These are phyloP conservation scores for Hirtodrosophila alboralis DNA, from an alignment of 2,888 invertebrate genomes.

Conservation along the genomic window DNA sequence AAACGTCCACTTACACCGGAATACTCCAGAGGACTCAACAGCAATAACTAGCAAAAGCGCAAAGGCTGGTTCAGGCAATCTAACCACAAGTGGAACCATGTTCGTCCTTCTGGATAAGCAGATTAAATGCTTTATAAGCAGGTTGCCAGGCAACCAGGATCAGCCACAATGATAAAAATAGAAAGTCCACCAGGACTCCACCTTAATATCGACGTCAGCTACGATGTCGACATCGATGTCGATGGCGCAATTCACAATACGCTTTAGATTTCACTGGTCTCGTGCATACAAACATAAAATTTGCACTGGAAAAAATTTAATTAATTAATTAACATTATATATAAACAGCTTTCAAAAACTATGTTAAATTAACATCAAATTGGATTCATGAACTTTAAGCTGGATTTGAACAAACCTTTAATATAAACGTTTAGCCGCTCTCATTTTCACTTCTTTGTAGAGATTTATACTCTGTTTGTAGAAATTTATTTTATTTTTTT, in stretches of 20 bases:
- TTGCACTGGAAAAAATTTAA: too few relatives aligned
- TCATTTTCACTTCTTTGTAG: too few relatives aligned
- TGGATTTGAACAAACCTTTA: too few relatives aligned
- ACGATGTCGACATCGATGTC: not conserved
- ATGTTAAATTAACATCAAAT: too few relatives aligned
- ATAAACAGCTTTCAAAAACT: too few relatives aligned
- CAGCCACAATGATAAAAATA: conserved; percentile 67
- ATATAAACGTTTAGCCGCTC: too few relatives aligned
- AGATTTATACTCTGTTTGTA: too few relatives aligned
- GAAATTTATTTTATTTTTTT: too few relatives aligned
- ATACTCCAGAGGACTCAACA: conserved; percentile 1
- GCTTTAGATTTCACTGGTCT: conserved; percentile 8
- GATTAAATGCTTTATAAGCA: conserved; percentile 63
- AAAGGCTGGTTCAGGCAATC: conserved; percentile 15
- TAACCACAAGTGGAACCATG: not conserved
- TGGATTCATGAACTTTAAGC: too few relatives aligned
- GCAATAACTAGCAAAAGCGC: conserved; percentile 23
- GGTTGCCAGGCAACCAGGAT: conserved; percentile 68
- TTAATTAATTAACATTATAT: too few relatives aligned
- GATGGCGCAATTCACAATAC: not conserved
- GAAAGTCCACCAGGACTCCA: conserved; percentile 28
- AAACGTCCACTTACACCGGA: not conserved
- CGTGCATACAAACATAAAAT: too few relatives aligned
- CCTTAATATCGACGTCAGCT: conserved; percentile 12
- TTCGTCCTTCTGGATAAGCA: conserved; percentile 53